phyloP scores from a whole-genome alignment of 2,113 vertebrate genomes.

The Tetraodon nigroviridis region DNA sequence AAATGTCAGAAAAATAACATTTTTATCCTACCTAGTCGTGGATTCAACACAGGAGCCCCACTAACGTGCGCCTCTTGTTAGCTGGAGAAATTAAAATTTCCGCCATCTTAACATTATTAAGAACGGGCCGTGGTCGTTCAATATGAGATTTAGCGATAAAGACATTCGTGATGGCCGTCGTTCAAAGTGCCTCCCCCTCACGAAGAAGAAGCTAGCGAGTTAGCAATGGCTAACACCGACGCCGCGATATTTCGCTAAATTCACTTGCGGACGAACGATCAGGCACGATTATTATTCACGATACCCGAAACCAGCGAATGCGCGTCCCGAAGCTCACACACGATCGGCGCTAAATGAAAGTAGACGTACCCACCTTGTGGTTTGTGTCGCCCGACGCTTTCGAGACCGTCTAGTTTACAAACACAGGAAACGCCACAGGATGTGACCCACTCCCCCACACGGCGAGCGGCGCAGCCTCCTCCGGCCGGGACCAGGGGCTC shows the following conservation, averaged over 20 bases:
- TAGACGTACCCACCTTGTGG: constrained; percentile 41
- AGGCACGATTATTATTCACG: too few relatives aligned
- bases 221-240: constrained; percentile 38
- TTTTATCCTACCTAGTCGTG: constrained; percentile 1
- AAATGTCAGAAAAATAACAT: constrained; percentile 9
- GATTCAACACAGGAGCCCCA: background rate
- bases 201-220: constrained; percentile 45
- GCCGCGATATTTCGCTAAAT: background rate
- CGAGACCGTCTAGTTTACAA: constrained; percentile 78
- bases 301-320: background rate
- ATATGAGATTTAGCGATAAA: constrained; percentile 53
- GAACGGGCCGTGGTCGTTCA: constrained; percentile 11
- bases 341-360: background rate
- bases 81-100: background rate
- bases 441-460: constrained; percentile 70
- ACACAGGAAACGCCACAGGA: constrained; percentile 83
- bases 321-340: background rate
- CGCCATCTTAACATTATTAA: background rate
- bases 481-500: constrained; percentile 39
- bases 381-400: constrained; percentile 54
- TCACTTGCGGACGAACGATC: background rate
- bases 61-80: accelerated
- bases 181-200: constrained; percentile 52
- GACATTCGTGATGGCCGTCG: constrained; percentile 69
- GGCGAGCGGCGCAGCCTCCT: constrained; percentile 50